A percentile compares a stretch with the other conserved stretches of the same genome.
Evolutionary conservation across 2,797 vertebrate species (phyloP).

Genomic region (Protosalanx chinensis): DNA sequence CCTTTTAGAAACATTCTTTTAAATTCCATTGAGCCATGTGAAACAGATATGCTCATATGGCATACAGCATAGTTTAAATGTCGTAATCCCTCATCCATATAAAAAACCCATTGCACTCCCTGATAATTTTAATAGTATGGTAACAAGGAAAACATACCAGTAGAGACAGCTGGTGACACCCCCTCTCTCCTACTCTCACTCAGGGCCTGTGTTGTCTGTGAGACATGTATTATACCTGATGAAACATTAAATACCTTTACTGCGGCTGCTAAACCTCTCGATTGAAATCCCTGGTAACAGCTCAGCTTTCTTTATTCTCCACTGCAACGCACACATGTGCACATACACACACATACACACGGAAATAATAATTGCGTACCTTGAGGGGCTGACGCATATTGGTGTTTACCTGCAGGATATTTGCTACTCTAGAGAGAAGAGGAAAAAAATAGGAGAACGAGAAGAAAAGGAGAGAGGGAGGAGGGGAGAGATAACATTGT

Average conservation of each 20-base stretch:
- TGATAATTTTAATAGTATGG: slow-evolving; percentile 81
- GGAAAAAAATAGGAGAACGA: slow-evolving; percentile 13
- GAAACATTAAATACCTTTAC: slow-evolving; percentile 93
- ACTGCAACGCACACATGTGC: slow-evolving; percentile 6
- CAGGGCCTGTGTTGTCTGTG: slow-evolving; percentile 79
- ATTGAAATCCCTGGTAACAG: slow-evolving; percentile 84
- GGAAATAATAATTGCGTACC: slow-evolving; percentile 86
- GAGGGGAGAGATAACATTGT: slow-evolving; percentile 83
- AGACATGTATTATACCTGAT: slow-evolving; percentile 81
- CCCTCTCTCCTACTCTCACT: slow-evolving; percentile 64
- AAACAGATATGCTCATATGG: slow-evolving; percentile 27
- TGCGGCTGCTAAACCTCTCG: slow-evolving; percentile 79
- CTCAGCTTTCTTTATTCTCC: slow-evolving; percentile 82
- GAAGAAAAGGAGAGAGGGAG: slow-evolving; percentile 41
- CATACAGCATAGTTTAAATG: neutral
- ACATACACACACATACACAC: slow-evolving; percentile 38
- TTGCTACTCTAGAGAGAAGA: slow-evolving; percentile 64
- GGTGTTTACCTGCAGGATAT: slow-evolving; percentile 79
- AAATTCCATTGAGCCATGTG: slow-evolving; percentile 71
- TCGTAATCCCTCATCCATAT: slow-evolving; percentile 74
- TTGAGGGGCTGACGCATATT: slow-evolving; percentile 82
- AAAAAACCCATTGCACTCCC: slow-evolving; percentile 71
- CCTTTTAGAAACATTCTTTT: slow-evolving; percentile 74
- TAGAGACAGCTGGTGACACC: slow-evolving; percentile 86
- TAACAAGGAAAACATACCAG: slow-evolving; percentile 77